A percentile compares a stretch with the other conserved stretches of the same genome.
These are phyloP conservation scores for Neoniphon sammara DNA, from an alignment of 2,797 vertebrate species.

Conservation along the genomic window DNA sequence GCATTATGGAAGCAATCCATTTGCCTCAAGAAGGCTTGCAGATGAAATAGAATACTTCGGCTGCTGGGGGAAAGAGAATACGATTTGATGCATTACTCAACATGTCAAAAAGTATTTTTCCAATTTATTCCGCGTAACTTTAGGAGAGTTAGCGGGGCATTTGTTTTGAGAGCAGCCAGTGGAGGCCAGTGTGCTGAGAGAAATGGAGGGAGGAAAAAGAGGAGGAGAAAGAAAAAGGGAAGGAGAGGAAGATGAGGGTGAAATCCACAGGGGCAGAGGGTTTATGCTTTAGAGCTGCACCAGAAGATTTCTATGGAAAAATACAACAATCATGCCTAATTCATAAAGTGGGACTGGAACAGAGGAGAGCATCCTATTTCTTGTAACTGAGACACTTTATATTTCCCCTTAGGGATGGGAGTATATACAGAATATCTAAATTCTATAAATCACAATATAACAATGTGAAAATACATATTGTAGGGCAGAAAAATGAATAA, in stretches of 20 bases:
- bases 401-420: too few relatives aligned
- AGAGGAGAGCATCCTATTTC: too few relatives aligned
- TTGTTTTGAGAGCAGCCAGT: conserved; percentile 65
- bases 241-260: neutral
- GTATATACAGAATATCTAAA: too few relatives aligned
- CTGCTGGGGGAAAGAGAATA: conserved; percentile 63
- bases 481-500: too few relatives aligned
- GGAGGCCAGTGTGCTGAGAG: conserved; percentile 42
- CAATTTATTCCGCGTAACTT: conserved; percentile 72
- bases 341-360: conserved; percentile 38
- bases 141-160: conserved; percentile 61
- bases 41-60: conserved; percentile 63
- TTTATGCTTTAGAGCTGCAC: conserved; percentile 43
- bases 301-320: conserved; percentile 23
- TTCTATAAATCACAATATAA: too few relatives aligned
- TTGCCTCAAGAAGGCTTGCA: conserved; percentile 65
- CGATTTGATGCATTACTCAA: conserved; percentile 77
- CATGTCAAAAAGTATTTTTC: conserved; percentile 76
- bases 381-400: too few relatives aligned
- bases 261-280: conserved; percentile 24
- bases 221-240: neutral
- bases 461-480: too few relatives aligned
- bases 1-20: conserved; percentile 71
- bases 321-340: conserved; percentile 21
- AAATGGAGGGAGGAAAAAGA: conserved; percentile 23